Evolutionary conservation across 2,888 invertebrate genomes (phyloP).

Genomic region (Silvanus unidentatus): DNA sequence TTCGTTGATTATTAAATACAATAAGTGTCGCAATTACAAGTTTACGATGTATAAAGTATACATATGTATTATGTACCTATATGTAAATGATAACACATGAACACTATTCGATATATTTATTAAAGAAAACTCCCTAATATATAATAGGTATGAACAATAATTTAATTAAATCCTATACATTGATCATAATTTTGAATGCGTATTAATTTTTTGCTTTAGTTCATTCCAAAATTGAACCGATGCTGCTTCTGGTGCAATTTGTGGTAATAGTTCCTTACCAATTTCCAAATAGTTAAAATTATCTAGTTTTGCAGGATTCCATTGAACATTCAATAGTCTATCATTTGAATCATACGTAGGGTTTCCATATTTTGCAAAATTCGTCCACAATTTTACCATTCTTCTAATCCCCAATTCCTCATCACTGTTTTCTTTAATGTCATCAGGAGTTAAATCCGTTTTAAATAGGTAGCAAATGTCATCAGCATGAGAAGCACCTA

Average conservation of each 20-base stretch:
- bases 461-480: slow-evolving; percentile 30
- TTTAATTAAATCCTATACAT: too few relatives aligned
- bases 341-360: slow-evolving; percentile 22
- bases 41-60: too few relatives aligned
- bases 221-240: slow-evolving; percentile 33
- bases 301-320: slow-evolving; percentile 28
- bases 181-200: too few relatives aligned
- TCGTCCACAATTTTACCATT: slow-evolving; percentile 32
- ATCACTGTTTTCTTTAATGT: slow-evolving; percentile 13
- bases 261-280: slow-evolving; percentile 25
- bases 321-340: slow-evolving; percentile 17
- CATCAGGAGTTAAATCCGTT: slow-evolving; percentile 16
- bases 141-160: too few relatives aligned
- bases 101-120: too few relatives aligned
- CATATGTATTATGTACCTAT: too few relatives aligned
- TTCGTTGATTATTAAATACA: too few relatives aligned
- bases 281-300: slow-evolving; percentile 32
- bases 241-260: slow-evolving; percentile 27
- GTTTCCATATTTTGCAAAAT: slow-evolving; percentile 31
- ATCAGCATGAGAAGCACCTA: slow-evolving; percentile 29
- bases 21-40: too few relatives aligned
- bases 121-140: too few relatives aligned
- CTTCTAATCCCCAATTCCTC: slow-evolving; percentile 21
- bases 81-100: too few relatives aligned
- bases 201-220: neutral